A percentile compares a stretch with the other conserved stretches of the same genome.
Evolutionary conservation across 2,888 invertebrate species (phyloP).

Genomic region (Euzetes globulus): DNA sequence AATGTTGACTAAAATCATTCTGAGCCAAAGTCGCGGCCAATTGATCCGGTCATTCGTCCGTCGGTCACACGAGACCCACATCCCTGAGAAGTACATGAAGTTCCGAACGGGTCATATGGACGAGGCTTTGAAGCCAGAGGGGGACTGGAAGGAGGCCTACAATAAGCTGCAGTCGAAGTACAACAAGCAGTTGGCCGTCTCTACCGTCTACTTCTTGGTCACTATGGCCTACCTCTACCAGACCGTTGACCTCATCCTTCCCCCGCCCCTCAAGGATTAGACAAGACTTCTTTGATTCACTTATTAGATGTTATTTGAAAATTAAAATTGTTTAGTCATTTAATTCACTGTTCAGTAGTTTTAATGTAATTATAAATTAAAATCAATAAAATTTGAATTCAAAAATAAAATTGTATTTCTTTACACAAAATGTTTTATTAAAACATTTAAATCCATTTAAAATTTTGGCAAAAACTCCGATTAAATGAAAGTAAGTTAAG

Average conservation of each 20-base stretch:
- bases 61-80: background rate
- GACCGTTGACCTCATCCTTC: conserved; percentile 18
- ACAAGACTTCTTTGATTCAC: no score
- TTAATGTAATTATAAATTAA: background rate
- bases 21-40: background rate
- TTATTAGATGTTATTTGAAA: no score
- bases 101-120: conserved; percentile 53
- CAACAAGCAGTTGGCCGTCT: conserved; percentile 56
- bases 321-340: no score
- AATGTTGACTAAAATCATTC: conserved; percentile 2
- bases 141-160: conserved; percentile 66
- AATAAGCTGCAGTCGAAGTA: conserved; percentile 60
- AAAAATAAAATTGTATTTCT: background rate
- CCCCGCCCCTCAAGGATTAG: conserved; percentile 33
- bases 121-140: conserved; percentile 68
- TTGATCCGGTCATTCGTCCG: background rate
- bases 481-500: conserved; percentile 6
- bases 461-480: background rate
- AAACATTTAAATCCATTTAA: background rate
- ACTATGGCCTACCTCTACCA: conserved; percentile 25
- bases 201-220: conserved; percentile 8
- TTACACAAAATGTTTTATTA: background rate
- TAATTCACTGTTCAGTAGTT: background rate
- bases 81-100: conserved; percentile 29
- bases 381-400: background rate